A percentile compares a stretch with the other conserved stretches of the same genome.
These are phyloP conservation scores for Geothlypis trichas DNA, from an alignment of 2,113 vertebrate species.

Conservation along the genomic window DNA sequence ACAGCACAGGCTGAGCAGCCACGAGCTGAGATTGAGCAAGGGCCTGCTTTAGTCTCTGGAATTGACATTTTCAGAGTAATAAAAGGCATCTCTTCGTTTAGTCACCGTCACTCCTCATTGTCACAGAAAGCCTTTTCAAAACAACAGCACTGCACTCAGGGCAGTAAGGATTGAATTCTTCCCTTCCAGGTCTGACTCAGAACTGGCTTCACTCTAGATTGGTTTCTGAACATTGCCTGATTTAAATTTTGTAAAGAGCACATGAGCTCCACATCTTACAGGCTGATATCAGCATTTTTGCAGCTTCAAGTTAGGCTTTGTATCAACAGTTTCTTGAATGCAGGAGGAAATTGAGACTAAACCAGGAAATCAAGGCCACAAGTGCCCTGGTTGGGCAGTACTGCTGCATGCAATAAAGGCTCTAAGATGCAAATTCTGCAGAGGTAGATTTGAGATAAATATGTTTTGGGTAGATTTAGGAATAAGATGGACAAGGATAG, in stretches of 20 bases:
- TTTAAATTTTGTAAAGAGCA: background rate
- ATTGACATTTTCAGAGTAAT: background rate
- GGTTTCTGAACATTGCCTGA: background rate
- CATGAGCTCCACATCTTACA: accelerated
- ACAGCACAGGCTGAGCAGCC: background rate
- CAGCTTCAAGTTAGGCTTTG: background rate
- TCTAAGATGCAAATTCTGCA: background rate
- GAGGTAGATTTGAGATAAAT: background rate
- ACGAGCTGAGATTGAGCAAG: background rate
- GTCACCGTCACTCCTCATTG: background rate
- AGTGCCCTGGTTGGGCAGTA: background rate
- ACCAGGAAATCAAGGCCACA: background rate
- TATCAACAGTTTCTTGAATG: background rate
- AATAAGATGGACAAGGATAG: background rate
- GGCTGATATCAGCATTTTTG: background rate
- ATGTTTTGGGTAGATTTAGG: background rate
- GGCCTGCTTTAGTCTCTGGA: background rate
- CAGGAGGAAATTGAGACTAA: background rate
- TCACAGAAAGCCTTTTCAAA: background rate
- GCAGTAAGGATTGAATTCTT: background rate
- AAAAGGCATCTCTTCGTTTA: background rate
- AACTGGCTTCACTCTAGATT: background rate
- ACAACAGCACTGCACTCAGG: background rate
- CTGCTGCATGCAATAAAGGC: background rate
- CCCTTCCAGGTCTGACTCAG: background rate